These are phyloP conservation scores for Conus canariensis DNA, from an alignment of 2,888 invertebrate species.

Conservation along the genomic window DNA sequence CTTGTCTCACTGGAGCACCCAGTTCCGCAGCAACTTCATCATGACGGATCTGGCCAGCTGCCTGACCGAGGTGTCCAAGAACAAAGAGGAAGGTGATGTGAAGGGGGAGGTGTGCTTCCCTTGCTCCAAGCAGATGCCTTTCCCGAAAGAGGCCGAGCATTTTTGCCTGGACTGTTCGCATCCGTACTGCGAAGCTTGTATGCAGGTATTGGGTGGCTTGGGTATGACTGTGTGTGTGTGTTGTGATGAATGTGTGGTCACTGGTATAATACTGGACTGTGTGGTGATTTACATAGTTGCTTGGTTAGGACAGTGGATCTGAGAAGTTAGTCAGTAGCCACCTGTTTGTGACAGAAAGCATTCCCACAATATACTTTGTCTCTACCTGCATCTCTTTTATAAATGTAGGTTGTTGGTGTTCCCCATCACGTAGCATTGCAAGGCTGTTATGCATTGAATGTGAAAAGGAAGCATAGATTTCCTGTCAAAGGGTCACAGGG, in stretches of 20 bases:
- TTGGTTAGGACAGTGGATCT: no score
- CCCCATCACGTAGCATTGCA: no score
- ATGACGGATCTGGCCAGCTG: constrained; percentile 46
- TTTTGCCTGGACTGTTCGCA: constrained; percentile 43
- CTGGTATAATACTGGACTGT: no score
- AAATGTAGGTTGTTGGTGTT: no score
- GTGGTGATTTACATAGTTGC: no score
- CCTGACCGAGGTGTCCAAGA: constrained; percentile 32
- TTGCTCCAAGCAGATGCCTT: constrained; percentile 41
- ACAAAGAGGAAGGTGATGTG: constrained; percentile 22
- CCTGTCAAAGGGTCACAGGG: no score
- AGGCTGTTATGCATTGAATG: no score
- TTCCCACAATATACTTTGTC: no score
- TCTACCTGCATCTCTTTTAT: no score
- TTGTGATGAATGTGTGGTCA: background rate
- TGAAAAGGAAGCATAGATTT: no score
- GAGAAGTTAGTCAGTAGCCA: no score
- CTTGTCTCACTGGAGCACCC: constrained; percentile 36
- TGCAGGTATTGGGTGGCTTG: constrained; percentile 22
- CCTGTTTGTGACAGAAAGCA: no score
- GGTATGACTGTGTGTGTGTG: background rate
- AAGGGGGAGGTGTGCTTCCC: constrained; percentile 39
- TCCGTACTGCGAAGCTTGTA: constrained; percentile 38
- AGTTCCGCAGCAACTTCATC: constrained; percentile 44
- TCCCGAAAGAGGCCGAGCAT: constrained; percentile 39